Evolutionary conservation across 2,888 invertebrate species (phyloP), one percentile per base, ranked within the genome.

Genomic region (Aleiodes leptofemur): DNA sequence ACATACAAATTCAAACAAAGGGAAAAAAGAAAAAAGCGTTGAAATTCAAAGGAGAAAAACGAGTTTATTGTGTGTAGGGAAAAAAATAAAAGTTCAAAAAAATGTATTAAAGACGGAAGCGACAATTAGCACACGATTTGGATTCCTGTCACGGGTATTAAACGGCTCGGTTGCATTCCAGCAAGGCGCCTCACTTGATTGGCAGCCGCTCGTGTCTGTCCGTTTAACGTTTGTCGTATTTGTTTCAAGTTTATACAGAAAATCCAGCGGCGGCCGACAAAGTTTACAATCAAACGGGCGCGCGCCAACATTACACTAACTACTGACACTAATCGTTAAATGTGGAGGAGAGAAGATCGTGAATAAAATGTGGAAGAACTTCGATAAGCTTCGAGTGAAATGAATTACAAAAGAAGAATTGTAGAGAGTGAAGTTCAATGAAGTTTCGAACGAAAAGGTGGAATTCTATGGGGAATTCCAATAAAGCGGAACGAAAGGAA

Each of bases 61-160:
- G 43, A 16, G 57, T 73, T 57, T 5, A 57, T 9, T 53, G 72
- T 43, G 66, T 34, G 11, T 1, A 57, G 31, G 31, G 9, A 59
- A 59, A 29, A 23, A 59, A 34, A 31, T 1, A 34, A 29, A 51
- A 2, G 34, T 11, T 53, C 13, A 64, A 64, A 34, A 69, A 69
- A 68, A 77, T 61, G 73, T 64, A 74, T 43, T 43, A 72, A 66
- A 77, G 78, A 77, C 71, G 69, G 68, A 68, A 74, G 77, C 71
- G 78, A 83, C 84, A 86, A 86, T 86, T 86, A 86, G 85, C 85
- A 83, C 85, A 82, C 86, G 81, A 81, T 86, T 86, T 82, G 80
- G 76, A 86, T 85, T 85, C 85, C 73, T 38, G 74, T 78, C 79
- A 80, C 78, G 78, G 76, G 73, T 81, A 61, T 61, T 61, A 74